phyloP scores from a whole-genome alignment of 2,888 invertebrate species.

The Mesorhabditis sp. region DNA sequence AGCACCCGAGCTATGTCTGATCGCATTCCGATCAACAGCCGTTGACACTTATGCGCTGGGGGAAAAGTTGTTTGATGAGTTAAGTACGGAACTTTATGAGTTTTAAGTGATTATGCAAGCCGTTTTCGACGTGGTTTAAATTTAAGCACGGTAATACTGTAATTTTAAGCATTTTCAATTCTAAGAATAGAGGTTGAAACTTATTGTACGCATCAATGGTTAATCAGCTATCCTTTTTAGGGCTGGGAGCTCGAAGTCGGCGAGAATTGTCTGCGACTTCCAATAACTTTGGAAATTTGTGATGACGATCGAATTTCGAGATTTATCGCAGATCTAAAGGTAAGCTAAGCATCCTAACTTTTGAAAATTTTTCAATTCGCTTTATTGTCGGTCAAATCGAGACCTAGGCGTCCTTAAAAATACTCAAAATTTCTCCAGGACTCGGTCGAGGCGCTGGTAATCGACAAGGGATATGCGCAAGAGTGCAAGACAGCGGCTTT shows the following conservation, averaged over 20 bases:
- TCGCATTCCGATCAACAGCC: neutral
- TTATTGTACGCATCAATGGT: too few species aligned
- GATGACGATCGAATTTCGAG: neutral
- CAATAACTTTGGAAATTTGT: neutral
- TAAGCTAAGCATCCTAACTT: neutral
- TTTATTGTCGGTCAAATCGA: neutral
- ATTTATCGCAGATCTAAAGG: neutral
- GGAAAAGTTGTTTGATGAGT: neutral
- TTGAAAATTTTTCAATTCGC: neutral
- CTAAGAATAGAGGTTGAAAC: too few species aligned
- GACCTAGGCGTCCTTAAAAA: neutral
- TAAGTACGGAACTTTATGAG: neutral
- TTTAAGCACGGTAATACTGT: too few species aligned
- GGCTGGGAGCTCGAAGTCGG: conserved; percentile 5
- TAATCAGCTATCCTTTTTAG: neutral
- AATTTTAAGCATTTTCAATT: too few species aligned
- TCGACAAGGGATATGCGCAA: neutral
- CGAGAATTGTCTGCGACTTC: neutral
- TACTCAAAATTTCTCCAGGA: neutral
- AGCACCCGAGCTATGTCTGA: neutral
- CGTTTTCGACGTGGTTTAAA: too few species aligned
- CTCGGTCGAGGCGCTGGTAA: neutral
- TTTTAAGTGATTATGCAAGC: too few species aligned
- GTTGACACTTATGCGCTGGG: conserved; percentile 2
- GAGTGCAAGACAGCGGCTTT: neutral